These are phyloP conservation scores for Antedon mediterranea DNA, from an alignment of 53 echinoderm and acorn worm genomes.

Conservation along the genomic window DNA sequence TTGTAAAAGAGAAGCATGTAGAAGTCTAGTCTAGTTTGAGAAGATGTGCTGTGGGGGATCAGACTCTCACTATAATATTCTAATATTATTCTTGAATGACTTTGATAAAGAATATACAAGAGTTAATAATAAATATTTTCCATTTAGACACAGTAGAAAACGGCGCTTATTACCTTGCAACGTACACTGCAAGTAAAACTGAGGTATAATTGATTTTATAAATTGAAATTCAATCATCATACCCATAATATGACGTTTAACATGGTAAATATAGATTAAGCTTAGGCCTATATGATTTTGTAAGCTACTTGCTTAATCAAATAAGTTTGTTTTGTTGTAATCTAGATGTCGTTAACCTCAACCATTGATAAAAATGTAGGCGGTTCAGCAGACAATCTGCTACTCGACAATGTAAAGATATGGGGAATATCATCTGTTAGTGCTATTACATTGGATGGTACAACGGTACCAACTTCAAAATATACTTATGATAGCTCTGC, in stretches of 20 bases:
- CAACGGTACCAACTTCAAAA: neutral
- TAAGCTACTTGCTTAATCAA: no score
- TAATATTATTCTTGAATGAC: no score
- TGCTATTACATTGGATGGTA: neutral
- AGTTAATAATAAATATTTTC: neutral
- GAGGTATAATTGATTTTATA: neutral
- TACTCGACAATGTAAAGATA: neutral
- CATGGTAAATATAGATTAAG: no score
- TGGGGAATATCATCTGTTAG: neutral
- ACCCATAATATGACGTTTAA: no score
- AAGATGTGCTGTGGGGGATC: no score
- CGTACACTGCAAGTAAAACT: neutral
- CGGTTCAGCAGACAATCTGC: neutral
- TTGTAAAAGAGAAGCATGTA: no score
- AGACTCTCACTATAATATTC: no score
- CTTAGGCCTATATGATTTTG: no score
- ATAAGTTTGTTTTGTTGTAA: neutral
- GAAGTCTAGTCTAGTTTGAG: no score
- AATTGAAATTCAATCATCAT: no score
- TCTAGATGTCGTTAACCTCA: neutral
- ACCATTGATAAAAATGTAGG: neutral
- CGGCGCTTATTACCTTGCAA: neutral
- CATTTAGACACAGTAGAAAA: neutral
- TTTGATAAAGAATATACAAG: no score
- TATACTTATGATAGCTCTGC: neutral